These are phyloP conservation scores for Coptotermes formosanus DNA, from an alignment of 1,140 invertebrate genomes.

Conservation along the genomic window DNA sequence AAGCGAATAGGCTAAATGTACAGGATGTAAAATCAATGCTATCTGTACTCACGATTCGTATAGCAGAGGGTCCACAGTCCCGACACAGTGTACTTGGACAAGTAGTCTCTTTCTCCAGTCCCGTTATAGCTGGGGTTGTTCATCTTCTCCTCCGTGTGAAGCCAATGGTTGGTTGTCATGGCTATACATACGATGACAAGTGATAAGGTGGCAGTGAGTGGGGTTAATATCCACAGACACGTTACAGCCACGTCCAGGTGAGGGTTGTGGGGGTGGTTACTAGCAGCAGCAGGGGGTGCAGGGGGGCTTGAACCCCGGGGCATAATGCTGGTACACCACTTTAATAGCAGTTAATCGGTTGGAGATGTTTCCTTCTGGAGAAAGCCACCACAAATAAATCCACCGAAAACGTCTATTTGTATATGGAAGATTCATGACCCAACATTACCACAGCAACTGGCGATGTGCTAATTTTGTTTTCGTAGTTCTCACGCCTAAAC, in stretches of 20 bases:
- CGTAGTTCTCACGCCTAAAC: not conserved
- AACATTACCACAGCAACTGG: not conserved
- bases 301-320: slow-evolving; percentile 21
- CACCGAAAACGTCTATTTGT: not conserved
- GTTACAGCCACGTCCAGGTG: slow-evolving; percentile 57
- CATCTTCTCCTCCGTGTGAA: slow-evolving; percentile 69
- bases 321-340: slow-evolving; percentile 33
- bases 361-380: not conserved
- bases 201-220: slow-evolving; percentile 61
- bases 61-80: slow-evolving; percentile 69
- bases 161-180: slow-evolving; percentile 67
- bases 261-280: slow-evolving; percentile 23
- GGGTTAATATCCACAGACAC: slow-evolving; percentile 63
- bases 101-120: slow-evolving; percentile 59
- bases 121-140: slow-evolving; percentile 63
- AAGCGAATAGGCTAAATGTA: too few relatives aligned
- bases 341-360: not conserved
- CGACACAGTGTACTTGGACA: slow-evolving; percentile 66
- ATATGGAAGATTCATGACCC: slow-evolving; percentile 4
- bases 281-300: slow-evolving; percentile 9
- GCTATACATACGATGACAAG: slow-evolving; percentile 62
- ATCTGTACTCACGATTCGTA: slow-evolving; percentile 62
- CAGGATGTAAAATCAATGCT: not conserved
- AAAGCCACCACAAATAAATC: not conserved
- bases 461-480: not conserved